A percentile compares a stretch with the other conserved stretches of the same genome.
Conservation (phyloP, 2,113 vertebrate species). For the Archilochus colubris region DNA sequence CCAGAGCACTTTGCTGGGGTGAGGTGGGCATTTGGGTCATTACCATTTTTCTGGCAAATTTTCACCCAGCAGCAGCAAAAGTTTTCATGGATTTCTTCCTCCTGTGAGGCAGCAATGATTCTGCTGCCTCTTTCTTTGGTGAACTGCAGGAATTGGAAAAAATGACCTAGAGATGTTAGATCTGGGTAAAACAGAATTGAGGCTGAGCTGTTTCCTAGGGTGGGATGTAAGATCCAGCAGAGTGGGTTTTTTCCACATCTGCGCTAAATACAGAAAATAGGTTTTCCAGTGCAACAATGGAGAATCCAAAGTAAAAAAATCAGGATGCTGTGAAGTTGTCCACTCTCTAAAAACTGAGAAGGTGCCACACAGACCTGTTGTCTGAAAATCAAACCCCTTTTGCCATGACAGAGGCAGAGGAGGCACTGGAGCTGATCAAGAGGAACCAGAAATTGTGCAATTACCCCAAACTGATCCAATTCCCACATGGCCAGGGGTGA, state of each 20-base stretch:
- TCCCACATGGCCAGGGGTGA: not conserved
- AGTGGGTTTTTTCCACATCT: slow-evolving; percentile 2
- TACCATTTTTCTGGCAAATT: slow-evolving; percentile 42
- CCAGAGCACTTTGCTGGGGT: slow-evolving; percentile 15
- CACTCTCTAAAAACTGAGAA: not conserved
- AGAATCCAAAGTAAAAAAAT: not conserved
- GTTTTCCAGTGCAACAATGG: not conserved
- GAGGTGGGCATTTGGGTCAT: not conserved
- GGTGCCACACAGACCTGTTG: not conserved
- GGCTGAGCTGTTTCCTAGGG: not conserved
- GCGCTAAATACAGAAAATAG: not conserved
- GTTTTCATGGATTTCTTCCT: slow-evolving; percentile 47
- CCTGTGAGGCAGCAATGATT: not conserved
- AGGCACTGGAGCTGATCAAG: not conserved
- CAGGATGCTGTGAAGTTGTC: not conserved
- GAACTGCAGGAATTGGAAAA: not conserved
- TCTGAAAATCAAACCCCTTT: not conserved
- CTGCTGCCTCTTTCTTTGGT: not conserved
- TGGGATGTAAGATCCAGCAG: not conserved
- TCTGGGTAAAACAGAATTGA: not conserved
- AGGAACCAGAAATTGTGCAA: not conserved
- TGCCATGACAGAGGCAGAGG: fast-evolving
- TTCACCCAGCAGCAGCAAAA: slow-evolving; percentile 40
- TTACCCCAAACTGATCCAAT: not conserved
- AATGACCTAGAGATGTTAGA: not conserved